Evolutionary conservation across 2,113 vertebrate species (phyloP).

Genomic region (Channa maculata): DNA sequence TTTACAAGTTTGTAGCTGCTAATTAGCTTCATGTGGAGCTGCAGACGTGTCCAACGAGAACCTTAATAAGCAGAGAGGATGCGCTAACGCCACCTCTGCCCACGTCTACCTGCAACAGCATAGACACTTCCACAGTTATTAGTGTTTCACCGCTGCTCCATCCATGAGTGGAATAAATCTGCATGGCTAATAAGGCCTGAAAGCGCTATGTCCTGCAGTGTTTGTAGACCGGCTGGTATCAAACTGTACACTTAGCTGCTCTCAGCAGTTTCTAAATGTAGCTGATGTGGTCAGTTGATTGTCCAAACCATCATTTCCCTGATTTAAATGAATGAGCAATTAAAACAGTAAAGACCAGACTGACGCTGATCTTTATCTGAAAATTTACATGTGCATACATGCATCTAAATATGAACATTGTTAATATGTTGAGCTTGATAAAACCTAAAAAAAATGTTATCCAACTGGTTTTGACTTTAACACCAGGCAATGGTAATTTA

Average conservation of each 20-base stretch:
- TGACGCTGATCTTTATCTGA: not conserved
- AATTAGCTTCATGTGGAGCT: conserved; percentile 29
- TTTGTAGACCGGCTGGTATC: conserved; percentile 1
- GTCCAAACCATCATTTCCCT: conserved; percentile 28
- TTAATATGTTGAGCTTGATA: too few relatives aligned
- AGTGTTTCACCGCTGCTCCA: not conserved
- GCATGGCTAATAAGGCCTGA: conserved; percentile 50
- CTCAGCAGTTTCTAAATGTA: conserved; percentile 52
- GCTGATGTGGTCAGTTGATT: conserved; percentile 28
- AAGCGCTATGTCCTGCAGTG: conserved; percentile 22
- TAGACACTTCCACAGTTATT: conserved; percentile 6
- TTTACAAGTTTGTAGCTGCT: conserved; percentile 23
- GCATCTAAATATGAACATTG: too few relatives aligned
- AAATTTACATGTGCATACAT: not conserved
- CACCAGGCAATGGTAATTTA: too few relatives aligned
- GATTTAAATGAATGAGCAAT: conserved; percentile 7
- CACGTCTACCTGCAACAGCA: conserved; percentile 21
- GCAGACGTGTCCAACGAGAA: not conserved
- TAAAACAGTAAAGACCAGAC: not conserved
- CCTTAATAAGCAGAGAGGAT: conserved; percentile 10
- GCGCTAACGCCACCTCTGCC: conserved; percentile 4
- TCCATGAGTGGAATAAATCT: conserved; percentile 43
- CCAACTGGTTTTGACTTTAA: too few relatives aligned
- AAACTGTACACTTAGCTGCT: conserved; percentile 16
- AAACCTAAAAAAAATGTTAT: too few relatives aligned